These are phyloP conservation scores for Schizothorax lantsangensis DNA, from an alignment of 2,797 vertebrate species.

Conservation along the genomic window DNA sequence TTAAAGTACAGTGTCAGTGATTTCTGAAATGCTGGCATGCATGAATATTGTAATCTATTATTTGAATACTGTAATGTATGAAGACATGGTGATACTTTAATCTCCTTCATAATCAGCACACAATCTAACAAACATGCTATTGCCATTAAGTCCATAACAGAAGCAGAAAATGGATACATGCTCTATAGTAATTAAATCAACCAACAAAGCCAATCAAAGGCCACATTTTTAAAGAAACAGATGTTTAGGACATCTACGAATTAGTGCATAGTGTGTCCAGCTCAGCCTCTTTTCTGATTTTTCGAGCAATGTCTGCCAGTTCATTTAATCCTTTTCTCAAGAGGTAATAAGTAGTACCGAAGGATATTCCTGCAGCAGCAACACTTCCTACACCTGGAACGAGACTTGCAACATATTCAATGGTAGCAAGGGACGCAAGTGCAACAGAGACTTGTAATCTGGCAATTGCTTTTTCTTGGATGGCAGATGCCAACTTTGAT, in stretches of 20 bases:
- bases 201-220: neutral
- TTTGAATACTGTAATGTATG: neutral
- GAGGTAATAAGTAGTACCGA: conserved; percentile 29
- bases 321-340: conserved; percentile 40
- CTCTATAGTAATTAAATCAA: neutral
- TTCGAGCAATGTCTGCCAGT: conserved; percentile 10
- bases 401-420: conserved; percentile 32
- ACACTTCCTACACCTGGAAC: conserved; percentile 23
- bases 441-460: conserved; percentile 11
- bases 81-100: neutral
- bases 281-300: conserved; percentile 31
- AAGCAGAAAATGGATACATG: neutral
- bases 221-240: neutral
- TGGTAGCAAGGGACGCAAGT: neutral
- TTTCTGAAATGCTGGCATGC: neutral
- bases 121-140: neutral
- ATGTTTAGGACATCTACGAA: neutral
- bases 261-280: conserved; percentile 20
- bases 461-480: conserved; percentile 13
- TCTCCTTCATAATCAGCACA: neutral
- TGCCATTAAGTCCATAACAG: neutral
- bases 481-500: conserved; percentile 15
- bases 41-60: neutral
- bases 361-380: conserved; percentile 41
- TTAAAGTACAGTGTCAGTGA: neutral